A percentile compares a stretch with the other conserved stretches of the same genome.
Conservation (phyloP, 2,113 vertebrate genomes). For the Trochalopteron elliotii region DNA sequence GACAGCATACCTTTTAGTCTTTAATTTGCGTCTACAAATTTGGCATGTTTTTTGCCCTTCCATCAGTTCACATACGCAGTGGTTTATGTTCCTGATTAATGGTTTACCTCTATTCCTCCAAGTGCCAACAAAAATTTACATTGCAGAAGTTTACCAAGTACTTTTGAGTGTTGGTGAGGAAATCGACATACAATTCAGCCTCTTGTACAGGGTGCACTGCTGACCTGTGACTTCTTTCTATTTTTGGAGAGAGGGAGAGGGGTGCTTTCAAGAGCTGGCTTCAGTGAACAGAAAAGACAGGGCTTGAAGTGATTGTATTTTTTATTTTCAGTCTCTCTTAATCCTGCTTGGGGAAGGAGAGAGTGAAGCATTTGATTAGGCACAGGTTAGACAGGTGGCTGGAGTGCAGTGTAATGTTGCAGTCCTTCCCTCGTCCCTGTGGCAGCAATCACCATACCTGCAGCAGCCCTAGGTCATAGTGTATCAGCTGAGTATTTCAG, state of each 20-base stretch:
- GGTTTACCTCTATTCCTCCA: slow-evolving; percentile 47
- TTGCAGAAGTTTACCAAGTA: slow-evolving; percentile 11
- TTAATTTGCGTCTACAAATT: neutral
- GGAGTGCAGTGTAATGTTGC: neutral
- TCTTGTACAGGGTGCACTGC: neutral
- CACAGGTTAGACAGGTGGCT: neutral
- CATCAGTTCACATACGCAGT: neutral
- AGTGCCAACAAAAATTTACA: slow-evolving; percentile 23
- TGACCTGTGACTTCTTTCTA: slow-evolving; percentile 14
- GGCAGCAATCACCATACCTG: neutral
- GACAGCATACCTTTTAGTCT: slow-evolving; percentile 1
- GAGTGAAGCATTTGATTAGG: neutral
- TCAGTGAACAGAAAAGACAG: neutral
- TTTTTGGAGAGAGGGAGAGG: neutral
- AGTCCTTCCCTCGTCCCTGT: neutral
- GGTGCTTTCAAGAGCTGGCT: neutral
- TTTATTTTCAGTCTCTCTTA: neutral
- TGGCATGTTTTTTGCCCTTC: neutral
- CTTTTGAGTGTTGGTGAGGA: slow-evolving; percentile 22
- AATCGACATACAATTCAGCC: slow-evolving; percentile 5
- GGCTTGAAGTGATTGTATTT: neutral
- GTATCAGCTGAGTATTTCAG: slow-evolving; percentile 57
- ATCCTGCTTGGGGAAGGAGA: neutral
- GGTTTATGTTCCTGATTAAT: slow-evolving; percentile 33
- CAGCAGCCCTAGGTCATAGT: slow-evolving; percentile 35